phyloP scores from a whole-genome alignment of 2,113 vertebrate genomes.

The Oostethus manadensis region DNA sequence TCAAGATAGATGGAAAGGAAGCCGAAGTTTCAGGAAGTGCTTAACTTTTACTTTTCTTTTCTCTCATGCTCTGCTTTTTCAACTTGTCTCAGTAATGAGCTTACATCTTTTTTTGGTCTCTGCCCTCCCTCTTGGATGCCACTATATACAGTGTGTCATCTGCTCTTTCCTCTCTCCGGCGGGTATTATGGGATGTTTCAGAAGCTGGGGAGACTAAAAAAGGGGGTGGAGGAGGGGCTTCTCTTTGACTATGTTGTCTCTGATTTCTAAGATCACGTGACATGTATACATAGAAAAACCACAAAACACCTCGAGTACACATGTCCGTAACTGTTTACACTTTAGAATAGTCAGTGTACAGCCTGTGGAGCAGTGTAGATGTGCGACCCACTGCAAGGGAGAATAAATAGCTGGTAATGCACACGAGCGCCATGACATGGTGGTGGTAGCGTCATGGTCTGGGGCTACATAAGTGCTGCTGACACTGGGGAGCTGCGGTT shows the following conservation, averaged over 20 bases:
- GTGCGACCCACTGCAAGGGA: no score
- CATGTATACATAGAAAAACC: slow-evolving; percentile 7
- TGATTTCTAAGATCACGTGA: slow-evolving; percentile 44
- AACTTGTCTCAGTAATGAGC: slow-evolving; percentile 68
- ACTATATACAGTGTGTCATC: slow-evolving; percentile 41
- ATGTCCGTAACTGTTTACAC: no score
- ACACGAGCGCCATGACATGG: no score
- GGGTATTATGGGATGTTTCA: slow-evolving; percentile 37
- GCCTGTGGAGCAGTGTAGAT: no score
- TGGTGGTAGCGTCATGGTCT: no score
- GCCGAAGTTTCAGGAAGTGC: slow-evolving; percentile 69
- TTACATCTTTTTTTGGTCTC: slow-evolving; percentile 49
- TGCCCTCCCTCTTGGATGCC: slow-evolving; percentile 9
- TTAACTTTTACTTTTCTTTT: slow-evolving; percentile 71
- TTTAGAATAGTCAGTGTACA: no score
- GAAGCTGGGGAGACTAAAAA: slow-evolving; percentile 8
- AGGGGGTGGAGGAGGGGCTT: slow-evolving; percentile 6
- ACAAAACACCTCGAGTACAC: no score
- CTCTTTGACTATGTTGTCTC: slow-evolving; percentile 30
- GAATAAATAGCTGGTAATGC: no score
- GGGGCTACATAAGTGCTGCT: no score
- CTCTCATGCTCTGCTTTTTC: slow-evolving; percentile 54
- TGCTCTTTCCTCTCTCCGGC: slow-evolving; percentile 41
- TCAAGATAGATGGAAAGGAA: slow-evolving; percentile 61
- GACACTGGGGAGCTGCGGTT: no score